Conservation (phyloP, 2,113 vertebrate genomes). For the Raja brachyura region DNA sequence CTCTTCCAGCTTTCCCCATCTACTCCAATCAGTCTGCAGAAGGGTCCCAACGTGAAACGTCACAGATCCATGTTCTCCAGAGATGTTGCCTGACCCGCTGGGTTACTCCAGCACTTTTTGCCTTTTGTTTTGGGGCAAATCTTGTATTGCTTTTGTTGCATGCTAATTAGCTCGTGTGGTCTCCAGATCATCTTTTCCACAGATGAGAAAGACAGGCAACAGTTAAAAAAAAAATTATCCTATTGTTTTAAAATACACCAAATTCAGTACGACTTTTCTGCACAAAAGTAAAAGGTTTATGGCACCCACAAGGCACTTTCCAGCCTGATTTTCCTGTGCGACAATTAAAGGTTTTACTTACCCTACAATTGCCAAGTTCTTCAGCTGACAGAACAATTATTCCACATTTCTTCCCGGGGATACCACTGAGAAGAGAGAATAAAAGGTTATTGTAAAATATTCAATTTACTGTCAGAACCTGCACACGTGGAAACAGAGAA, state of each 20-base stretch:
- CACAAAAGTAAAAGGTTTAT: background rate
- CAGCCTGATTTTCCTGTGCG: background rate
- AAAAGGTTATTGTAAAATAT: background rate
- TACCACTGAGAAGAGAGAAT: slow-evolving; percentile 59
- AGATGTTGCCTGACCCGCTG: too few relatives aligned
- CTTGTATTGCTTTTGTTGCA: too few relatives aligned
- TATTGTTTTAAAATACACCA: background rate
- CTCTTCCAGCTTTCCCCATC: too few relatives aligned
- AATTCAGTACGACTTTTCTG: background rate
- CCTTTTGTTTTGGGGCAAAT: too few relatives aligned
- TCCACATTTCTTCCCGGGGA: slow-evolving; percentile 87
- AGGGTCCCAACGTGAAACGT: too few relatives aligned
- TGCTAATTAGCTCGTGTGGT: too few relatives aligned
- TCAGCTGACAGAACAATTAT: slow-evolving; percentile 80
- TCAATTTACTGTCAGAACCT: background rate
- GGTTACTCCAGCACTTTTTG: too few relatives aligned
- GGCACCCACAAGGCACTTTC: background rate
- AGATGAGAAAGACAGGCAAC: background rate
- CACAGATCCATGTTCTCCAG: too few relatives aligned
- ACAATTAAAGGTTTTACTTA: slow-evolving; percentile 54
- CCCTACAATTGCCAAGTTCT: slow-evolving; percentile 88
- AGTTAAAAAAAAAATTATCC: background rate
- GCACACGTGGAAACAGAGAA: background rate
- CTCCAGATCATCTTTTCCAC: background rate
- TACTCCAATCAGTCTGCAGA: too few relatives aligned